Percentiles rank a stretch among this genome's conserved stretches.
Conservation (phyloP, 2,797 vertebrate genomes). For the Hoplostethus atlanticus region DNA sequence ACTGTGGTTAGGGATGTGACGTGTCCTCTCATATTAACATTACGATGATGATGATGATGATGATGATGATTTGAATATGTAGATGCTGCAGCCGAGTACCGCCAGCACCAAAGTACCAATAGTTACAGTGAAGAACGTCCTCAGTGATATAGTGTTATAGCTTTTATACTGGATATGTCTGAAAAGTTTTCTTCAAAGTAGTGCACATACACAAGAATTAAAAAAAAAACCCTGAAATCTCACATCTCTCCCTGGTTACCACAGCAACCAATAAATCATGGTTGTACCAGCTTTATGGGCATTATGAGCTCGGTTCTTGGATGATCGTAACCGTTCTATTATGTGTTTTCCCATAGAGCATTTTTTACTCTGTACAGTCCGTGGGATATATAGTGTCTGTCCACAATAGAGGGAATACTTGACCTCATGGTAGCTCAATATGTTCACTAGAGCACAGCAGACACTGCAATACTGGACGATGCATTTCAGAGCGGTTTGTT, state of each 20-base stretch:
- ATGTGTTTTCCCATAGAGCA: too few relatives aligned
- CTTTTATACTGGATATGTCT: background rate
- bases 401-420: background rate
- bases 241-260: too few relatives aligned
- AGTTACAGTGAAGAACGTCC: background rate
- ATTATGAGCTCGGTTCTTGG: too few relatives aligned
- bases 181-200: too few relatives aligned
- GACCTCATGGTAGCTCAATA: background rate
- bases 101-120: background rate
- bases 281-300: too few relatives aligned
- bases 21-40: too few relatives aligned
- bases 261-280: too few relatives aligned
- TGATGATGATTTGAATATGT: too few relatives aligned
- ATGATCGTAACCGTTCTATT: too few relatives aligned
- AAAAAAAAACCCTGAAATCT: too few relatives aligned
- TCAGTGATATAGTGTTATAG: background rate
- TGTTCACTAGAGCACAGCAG: background rate
- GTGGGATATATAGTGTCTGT: background rate
- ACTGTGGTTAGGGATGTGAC: background rate
- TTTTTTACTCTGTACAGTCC: background rate
- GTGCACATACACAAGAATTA: too few relatives aligned
- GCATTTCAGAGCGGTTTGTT: background rate
- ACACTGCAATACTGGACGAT: background rate
- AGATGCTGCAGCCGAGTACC: background rate
- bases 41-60: too few relatives aligned